Evolutionary conservation across 2,113 vertebrate species (phyloP).

Genomic region (Cyphomyrus plagiostoma): DNA sequence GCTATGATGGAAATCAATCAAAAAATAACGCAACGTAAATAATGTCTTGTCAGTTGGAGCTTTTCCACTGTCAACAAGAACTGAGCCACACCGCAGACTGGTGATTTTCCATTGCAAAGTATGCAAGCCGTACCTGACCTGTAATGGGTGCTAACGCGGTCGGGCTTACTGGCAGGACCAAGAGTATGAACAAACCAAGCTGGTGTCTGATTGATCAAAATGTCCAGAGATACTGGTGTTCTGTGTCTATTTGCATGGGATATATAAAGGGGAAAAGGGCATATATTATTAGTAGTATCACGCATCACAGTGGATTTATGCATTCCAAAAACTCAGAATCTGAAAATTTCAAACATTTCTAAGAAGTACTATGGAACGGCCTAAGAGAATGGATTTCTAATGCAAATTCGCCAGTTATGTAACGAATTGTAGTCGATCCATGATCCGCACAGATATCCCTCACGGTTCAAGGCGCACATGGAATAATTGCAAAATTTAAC

Average conservation of each 20-base stretch:
- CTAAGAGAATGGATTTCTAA: not conserved
- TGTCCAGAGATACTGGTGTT: not conserved
- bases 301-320: not conserved
- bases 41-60: not conserved
- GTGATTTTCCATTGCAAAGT: not conserved
- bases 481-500: not conserved
- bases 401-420: not conserved
- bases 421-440: not conserved
- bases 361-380: not conserved
- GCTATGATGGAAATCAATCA: not conserved
- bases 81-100: not conserved
- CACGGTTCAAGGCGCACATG: not conserved
- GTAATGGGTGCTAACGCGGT: not conserved
- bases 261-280: not conserved
- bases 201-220: not conserved
- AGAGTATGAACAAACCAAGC: not conserved
- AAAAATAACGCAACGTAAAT: not conserved
- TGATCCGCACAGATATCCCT: not conserved
- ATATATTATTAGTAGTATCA: not conserved
- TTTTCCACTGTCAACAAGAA: not conserved
- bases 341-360: not conserved
- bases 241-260: not conserved
- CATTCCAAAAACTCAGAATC: not conserved
- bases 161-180: no score
- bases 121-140: no score